Evolutionary conservation across 2,888 invertebrate genomes (phyloP).

Genomic region (Conistra vaccinii): DNA sequence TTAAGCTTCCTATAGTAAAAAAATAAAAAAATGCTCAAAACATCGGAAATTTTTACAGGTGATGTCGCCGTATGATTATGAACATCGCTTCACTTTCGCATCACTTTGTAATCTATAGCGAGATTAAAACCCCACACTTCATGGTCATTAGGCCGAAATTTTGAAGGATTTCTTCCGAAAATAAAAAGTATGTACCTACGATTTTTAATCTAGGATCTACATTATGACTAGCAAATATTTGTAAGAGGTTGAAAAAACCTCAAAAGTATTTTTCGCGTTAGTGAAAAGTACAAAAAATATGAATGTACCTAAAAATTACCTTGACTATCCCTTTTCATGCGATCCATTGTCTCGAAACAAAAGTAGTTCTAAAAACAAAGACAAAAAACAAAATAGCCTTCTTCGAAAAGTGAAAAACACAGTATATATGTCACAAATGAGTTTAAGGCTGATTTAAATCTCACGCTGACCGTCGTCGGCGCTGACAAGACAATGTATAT

Average conservation of each 20-base stretch:
- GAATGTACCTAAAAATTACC: conserved; percentile 64
- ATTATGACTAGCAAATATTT: neutral
- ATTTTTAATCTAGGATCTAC: neutral
- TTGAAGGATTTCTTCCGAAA: no score
- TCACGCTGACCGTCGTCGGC: no score
- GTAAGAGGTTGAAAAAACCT: neutral
- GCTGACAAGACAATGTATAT: no score
- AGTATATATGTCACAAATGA: no score
- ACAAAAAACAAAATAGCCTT: neutral
- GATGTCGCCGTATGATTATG: no score
- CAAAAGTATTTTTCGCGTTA: neutral
- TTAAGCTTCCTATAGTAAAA: no score
- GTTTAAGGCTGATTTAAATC: no score
- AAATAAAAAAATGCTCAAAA: no score
- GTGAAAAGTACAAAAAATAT: neutral
- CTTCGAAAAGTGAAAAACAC: neutral
- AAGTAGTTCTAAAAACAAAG: conserved; percentile 48
- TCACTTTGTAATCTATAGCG: no score
- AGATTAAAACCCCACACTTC: no score
- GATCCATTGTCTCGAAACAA: conserved; percentile 30
- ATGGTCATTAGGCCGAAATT: neutral
- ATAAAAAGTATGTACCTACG: neutral
- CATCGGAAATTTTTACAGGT: no score
- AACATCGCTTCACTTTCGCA: no score
- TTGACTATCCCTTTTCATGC: conserved; percentile 60